Evolutionary conservation across 2,888 invertebrate species (phyloP), one percentile per base, ranked within the genome.

Genomic region (Uloborus plumipes): DNA sequence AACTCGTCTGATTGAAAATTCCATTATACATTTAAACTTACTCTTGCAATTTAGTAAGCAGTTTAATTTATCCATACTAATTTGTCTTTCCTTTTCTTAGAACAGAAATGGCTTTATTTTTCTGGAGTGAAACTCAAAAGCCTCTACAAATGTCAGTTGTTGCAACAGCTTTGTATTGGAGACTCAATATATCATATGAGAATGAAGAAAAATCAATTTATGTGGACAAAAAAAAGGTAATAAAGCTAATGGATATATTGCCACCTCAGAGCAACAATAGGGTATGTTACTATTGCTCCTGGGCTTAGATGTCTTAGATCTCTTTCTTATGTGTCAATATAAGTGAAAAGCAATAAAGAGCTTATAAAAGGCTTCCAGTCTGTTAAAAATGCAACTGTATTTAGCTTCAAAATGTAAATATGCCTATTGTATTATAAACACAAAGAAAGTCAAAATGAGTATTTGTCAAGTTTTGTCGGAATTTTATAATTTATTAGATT

Each of bases 51-150:
- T 3, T 55, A 15, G 55, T 9, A 55, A 55, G 7, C 16, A 7
- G 16, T 14, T 18, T 9, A 18, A 18, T 7, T 55, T 20, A 55
- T 6, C 55, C 1, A 7, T 55, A 18, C 18, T 1, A 15, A 55
- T 20, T 6, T 20, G 7, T 47, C 3, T 39, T 39, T 69, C 53
- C 69, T 47, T 73, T 80, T 53, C 61, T 22, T 72, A 84, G 84
- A 67, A 85, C 85, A 64, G 86, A 87, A 55, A 80, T 89, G 85
- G 89, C 89, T n/a, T 86, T 87, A 69, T 88, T 88, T 80, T 88
- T 88, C 78, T 89, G 89, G 89, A 88, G 88, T 84, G 86, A 88
- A 78, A 88, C 88, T 6, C 88, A 88, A 15, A 89, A 89, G 50
- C 88, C 89, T 0, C 87, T 90, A 6, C 87, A 88, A 6, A 87